Evolutionary conservation across 2,797 vertebrate species (phyloP).

Genomic region (Lagorchestes hirsutus): DNA sequence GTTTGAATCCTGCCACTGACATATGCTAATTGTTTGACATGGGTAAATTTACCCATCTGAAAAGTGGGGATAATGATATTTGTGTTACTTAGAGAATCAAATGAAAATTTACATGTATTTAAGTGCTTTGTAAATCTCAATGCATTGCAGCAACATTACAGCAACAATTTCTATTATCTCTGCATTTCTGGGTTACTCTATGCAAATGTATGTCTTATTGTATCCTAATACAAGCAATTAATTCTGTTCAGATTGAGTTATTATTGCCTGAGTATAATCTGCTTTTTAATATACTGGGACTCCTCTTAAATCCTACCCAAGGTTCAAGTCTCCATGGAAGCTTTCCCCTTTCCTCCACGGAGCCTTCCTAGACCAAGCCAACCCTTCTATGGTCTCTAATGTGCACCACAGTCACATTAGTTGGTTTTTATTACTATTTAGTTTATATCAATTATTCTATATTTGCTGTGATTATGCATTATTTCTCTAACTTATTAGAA

Average conservation of each 20-base stretch:
- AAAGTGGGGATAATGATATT: neutral
- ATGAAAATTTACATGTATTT: neutral
- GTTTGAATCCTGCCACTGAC: neutral
- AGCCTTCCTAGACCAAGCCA: constrained; percentile 7
- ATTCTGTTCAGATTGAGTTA: neutral
- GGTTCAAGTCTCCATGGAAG: neutral
- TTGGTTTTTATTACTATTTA: neutral
- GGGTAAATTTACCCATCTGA: neutral
- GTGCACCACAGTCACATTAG: neutral
- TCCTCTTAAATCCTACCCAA: neutral
- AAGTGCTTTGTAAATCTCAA: neutral
- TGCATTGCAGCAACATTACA: neutral
- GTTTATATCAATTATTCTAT: neutral
- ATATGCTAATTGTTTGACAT: neutral
- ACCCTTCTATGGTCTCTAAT: neutral
- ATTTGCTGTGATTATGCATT: neutral
- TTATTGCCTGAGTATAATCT: neutral
- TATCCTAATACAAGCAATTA: neutral
- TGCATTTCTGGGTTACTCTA: neutral
- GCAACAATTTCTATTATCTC: neutral
- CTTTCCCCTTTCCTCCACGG: neutral
- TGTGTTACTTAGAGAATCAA: neutral
- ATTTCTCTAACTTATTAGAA: neutral
- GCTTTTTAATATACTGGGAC: neutral
- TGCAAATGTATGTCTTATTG: neutral